phyloP scores from a whole-genome alignment of 1,140 invertebrate genomes.

The Agraylea sexmaculata region DNA sequence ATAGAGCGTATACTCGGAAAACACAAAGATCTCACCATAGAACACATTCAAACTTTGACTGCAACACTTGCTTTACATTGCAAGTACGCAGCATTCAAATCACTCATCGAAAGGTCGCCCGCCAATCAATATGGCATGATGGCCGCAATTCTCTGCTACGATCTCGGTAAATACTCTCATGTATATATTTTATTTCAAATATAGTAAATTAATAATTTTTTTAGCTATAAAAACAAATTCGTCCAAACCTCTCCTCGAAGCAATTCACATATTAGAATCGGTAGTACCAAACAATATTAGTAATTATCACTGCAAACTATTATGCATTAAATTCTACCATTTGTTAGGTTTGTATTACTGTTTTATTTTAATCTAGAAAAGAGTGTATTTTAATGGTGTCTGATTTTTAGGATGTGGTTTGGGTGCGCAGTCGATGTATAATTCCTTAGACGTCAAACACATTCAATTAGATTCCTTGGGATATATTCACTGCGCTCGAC shows the following conservation, averaged over 20 bases:
- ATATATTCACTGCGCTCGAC: conserved; percentile 64
- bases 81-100: conserved; percentile 35
- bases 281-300: conserved; percentile 58
- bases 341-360: conserved; percentile 44
- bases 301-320: conserved; percentile 67
- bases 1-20: conserved; percentile 53
- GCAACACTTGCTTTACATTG: conserved; percentile 40
- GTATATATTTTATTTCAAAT: background rate
- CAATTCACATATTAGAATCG: conserved; percentile 55
- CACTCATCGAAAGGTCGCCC: conserved; percentile 21
- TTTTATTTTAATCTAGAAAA: too few species aligned
- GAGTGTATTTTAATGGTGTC: too few species aligned
- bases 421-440: conserved; percentile 56
- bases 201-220: background rate
- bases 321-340: conserved; percentile 62
- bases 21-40: conserved; percentile 38
- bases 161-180: conserved; percentile 34
- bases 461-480: conserved; percentile 88
- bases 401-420: conserved; percentile 45
- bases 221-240: background rate
- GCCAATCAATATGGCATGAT: conserved; percentile 38
- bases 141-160: conserved; percentile 65
- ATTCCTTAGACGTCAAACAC: conserved; percentile 80
- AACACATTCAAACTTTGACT: conserved; percentile 39
- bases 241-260: conserved; percentile 47